A percentile compares a stretch with the other conserved stretches of the same genome.
Evolutionary conservation across 2,113 vertebrate genomes (phyloP).

Genomic region (Centropus unirufus): DNA sequence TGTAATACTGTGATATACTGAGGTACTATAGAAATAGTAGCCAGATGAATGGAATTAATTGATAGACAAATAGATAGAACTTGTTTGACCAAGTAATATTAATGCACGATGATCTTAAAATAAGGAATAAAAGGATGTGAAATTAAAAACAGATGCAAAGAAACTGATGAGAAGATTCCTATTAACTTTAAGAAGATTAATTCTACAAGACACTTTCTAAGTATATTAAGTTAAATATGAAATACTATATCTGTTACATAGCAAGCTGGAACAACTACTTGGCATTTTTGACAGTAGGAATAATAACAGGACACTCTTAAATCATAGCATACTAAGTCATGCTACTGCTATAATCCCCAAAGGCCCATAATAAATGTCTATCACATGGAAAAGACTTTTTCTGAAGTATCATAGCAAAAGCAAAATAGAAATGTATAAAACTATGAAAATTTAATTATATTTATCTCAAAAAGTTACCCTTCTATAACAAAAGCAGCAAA

Average conservation of each 20-base stretch:
- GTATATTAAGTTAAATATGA: neutral
- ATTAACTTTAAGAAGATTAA: neutral
- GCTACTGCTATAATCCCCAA: neutral
- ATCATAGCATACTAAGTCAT: neutral
- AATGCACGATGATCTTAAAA: neutral
- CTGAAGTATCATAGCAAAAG: neutral
- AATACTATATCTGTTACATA: rapidly evolving
- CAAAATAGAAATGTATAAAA: neutral
- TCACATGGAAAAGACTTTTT: neutral
- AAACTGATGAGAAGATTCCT: neutral
- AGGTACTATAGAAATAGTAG: neutral
- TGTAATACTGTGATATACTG: neutral
- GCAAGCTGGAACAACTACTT: neutral
- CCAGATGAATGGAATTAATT: neutral
- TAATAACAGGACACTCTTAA: neutral
- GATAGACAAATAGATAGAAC: neutral
- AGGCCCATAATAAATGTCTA: neutral
- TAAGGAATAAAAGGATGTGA: neutral
- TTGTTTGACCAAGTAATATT: neutral
- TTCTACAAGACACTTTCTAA: neutral
- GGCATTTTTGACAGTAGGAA: neutral
- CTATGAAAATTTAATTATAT: neutral
- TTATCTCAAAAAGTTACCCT: neutral
- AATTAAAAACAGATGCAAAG: neutral
- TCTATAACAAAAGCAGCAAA: neutral